These are phyloP conservation scores for Forbesichthys papilliferus DNA, from an alignment of 2,113 vertebrate genomes.

Conservation along the genomic window DNA sequence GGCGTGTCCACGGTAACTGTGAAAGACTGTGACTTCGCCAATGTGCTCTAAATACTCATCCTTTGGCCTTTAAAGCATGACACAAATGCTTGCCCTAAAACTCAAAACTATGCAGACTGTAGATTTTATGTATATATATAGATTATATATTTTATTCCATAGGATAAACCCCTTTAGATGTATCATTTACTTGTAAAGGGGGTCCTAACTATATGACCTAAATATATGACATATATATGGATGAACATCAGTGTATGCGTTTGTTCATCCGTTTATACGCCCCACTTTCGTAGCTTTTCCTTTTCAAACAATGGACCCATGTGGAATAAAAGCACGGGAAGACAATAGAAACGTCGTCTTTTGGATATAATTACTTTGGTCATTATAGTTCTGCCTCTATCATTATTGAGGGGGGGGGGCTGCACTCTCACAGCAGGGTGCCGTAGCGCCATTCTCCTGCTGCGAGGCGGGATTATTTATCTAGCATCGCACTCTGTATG, in stretches of 20 bases:
- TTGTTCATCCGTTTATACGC: neutral
- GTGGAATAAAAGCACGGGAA: slow-evolving; percentile 22
- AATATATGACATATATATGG: too few species aligned
- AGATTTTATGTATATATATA: too few species aligned
- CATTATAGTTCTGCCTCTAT: slow-evolving; percentile 44
- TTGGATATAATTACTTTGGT: slow-evolving; percentile 63
- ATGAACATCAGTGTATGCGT: too few species aligned
- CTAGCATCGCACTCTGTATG: slow-evolving; percentile 22
- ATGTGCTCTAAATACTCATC: neutral
- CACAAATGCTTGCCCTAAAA: neutral
- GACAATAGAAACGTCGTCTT: slow-evolving; percentile 64
- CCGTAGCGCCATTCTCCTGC: slow-evolving; percentile 48
- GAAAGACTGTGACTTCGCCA: neutral
- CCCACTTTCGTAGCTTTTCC: neutral
- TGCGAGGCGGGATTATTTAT: slow-evolving; percentile 52
- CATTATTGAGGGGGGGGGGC: slow-evolving; percentile 47
- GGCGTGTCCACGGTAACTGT: neutral
- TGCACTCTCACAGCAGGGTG: slow-evolving; percentile 44
- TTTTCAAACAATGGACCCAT: slow-evolving; percentile 20
- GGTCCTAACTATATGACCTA: too few species aligned
- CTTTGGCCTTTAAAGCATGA: too few species aligned
- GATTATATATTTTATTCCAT: too few species aligned
- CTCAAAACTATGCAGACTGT: neutral
- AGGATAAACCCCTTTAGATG: too few species aligned
- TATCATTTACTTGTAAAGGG: too few species aligned